Percentiles rank a stretch among this genome's conserved stretches.
Evolutionary conservation across 2,113 vertebrate genomes (phyloP).

Genomic region (Hippocampus guttulatus): DNA sequence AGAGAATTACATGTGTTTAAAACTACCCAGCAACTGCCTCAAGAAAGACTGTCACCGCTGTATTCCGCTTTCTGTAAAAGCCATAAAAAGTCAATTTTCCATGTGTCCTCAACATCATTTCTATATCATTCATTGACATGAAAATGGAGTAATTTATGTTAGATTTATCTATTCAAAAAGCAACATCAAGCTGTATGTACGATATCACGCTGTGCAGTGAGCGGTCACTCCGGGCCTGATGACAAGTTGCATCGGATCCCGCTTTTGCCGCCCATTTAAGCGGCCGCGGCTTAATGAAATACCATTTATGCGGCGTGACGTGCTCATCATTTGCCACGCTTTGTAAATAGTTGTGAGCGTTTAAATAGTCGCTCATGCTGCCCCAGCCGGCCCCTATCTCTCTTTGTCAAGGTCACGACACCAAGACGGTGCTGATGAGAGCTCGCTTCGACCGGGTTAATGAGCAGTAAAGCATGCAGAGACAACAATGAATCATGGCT

Average conservation of each 20-base stretch:
- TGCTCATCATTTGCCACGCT: constrained; percentile 39
- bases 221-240: constrained; percentile 43
- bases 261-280: constrained; percentile 11
- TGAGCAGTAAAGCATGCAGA: constrained; percentile 7
- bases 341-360: constrained; percentile 33
- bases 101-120: not conserved
- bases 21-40: too few species aligned
- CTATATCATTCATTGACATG: not conserved
- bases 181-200: constrained; percentile 11
- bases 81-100: not conserved
- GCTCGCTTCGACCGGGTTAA: not conserved
- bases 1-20: too few species aligned
- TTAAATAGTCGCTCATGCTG: constrained; percentile 2
- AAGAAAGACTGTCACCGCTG: too few species aligned
- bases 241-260: constrained; percentile 29
- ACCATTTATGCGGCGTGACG: constrained; percentile 44
- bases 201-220: constrained; percentile 18
- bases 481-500: constrained; percentile 24
- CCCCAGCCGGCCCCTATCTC: not conserved
- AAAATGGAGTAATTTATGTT: not conserved
- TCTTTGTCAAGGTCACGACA: constrained; percentile 53
- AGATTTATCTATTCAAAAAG: constrained; percentile 5
- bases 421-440: not conserved
- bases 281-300: constrained; percentile 29
- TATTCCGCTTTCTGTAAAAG: not conserved